Evolutionary conservation across 2,888 invertebrate genomes (phyloP), one percentile per base, ranked within the genome.

Genomic region (Eledone cirrhosa): DNA sequence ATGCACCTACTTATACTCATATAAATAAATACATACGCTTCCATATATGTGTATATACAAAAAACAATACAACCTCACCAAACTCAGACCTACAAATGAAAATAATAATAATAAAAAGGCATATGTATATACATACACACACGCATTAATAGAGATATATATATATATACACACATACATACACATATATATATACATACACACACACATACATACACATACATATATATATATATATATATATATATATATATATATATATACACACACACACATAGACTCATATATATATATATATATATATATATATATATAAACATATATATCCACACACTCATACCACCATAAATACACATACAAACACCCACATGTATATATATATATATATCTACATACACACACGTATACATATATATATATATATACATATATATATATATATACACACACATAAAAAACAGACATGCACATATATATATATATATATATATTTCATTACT

Each of bases 241-340:
- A 53, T 53, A 19, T 53, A 53, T 53, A 53, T 53, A 53, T 53
- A 53, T 53, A 53, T 53, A 53, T 53, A 53, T 53, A 53, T 53
- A 16, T 53, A 19, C 19, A 53, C 19, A 53, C 19, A 19, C 19
- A 53, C 19, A 53, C 53, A 53, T 53, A 19, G 13, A 53, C 19
- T 13, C 19, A 53, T 53, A 53, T 53, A 53, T 53, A 53, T 53
- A 53, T 53, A 53, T 53, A 53, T 53, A 53, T 53, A 16, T 53
- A 19, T 53, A 53, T 53, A 53, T 53, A 19, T 53, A 53, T 53
- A 53, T 19, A 53, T 53, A 19, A 16, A 53, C 19, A 19, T 53
- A 53, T 53, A 53, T 53, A 53, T 53, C 13, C 19, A 53, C 19
- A 16, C 19, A 19, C 19, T 16, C 19, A 53, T 53, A 19, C 19